Evolutionary conservation across 2,113 vertebrate genomes (phyloP).

Genomic region (Grus americana): DNA sequence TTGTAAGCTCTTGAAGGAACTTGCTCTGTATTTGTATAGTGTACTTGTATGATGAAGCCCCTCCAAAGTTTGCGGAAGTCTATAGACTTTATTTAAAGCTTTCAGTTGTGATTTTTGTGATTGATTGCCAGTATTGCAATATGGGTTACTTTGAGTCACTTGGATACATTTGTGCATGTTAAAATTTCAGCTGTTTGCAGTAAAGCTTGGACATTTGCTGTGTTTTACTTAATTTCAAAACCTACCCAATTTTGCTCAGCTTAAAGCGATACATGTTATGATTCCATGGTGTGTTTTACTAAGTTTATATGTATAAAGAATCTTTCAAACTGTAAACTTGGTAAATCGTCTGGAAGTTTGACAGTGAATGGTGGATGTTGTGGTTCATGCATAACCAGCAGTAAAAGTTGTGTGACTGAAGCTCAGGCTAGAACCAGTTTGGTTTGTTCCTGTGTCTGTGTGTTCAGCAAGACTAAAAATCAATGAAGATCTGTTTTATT

Average conservation of each 20-base stretch:
- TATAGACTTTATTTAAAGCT: background rate
- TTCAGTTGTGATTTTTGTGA: background rate
- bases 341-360: background rate
- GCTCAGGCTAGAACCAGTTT: conserved; percentile 12
- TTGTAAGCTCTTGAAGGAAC: background rate
- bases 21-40: background rate
- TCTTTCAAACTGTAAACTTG: background rate
- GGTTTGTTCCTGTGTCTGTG: conserved; percentile 19
- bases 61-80: background rate
- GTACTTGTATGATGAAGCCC: background rate
- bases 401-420: conserved; percentile 31
- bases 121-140: background rate
- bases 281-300: background rate
- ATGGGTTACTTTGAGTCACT: background rate
- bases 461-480: background rate
- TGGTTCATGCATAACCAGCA: conserved; percentile 18
- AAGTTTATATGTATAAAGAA: background rate
- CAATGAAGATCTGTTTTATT: background rate
- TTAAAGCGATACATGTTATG: background rate
- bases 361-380: background rate
- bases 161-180: background rate
- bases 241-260: background rate
- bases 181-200: background rate
- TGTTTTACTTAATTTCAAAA: background rate
- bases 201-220: background rate